Evolutionary conservation across 1,140 invertebrate species (phyloP), one percentile per base, ranked within the genome.

Genomic region (Conus betulinus): DNA sequence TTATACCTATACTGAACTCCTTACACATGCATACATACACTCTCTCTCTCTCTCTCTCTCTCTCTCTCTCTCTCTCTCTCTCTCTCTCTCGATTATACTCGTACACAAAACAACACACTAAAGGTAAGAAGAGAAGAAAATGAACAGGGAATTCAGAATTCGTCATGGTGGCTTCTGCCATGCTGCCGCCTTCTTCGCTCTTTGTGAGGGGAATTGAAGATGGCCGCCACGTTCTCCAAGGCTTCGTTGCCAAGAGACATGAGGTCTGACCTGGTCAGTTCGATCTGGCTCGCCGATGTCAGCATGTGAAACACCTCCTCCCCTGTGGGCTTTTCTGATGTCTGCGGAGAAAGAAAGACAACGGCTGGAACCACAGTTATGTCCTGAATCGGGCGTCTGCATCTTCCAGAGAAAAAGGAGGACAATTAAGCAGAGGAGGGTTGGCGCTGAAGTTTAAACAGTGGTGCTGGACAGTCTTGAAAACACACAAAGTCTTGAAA

Each of bases 291-390:
- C 11, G 67, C 57, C 20, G 60, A 52, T 10, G 82, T 39, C 17
- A 84, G 57, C 81, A 88, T 84, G 81, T 23, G 20, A 39, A 84
- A 87, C 53, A 87, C 85, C 25, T 79, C 85, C 15, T 87, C 85
- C 6, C 67, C 85, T 17, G 67, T 39, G n/a, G 85, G 71, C 39
- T 87, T 67, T 23, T 76, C 74, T 1, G 85, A 57, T 5, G 63
- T 78, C 85, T 87, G 85, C 20, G 15, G 53, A 20, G 6, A 25
- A 15, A 87, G 20, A 79, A 74, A 55, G 0, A 71, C 7, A 23
- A 71, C 15, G 57, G 15, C 57, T 60, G 8, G 39, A 39, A 39
- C 39, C 39, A 39, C 0, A 39, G 3, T 39, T 39, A 39, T 39
- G 39, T 39, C 39, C 39, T 39, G 3, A 3, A 39, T 39, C 39